Evolutionary conservation across 2,113 vertebrate species (phyloP).

Genomic region (Strix uralensis): DNA sequence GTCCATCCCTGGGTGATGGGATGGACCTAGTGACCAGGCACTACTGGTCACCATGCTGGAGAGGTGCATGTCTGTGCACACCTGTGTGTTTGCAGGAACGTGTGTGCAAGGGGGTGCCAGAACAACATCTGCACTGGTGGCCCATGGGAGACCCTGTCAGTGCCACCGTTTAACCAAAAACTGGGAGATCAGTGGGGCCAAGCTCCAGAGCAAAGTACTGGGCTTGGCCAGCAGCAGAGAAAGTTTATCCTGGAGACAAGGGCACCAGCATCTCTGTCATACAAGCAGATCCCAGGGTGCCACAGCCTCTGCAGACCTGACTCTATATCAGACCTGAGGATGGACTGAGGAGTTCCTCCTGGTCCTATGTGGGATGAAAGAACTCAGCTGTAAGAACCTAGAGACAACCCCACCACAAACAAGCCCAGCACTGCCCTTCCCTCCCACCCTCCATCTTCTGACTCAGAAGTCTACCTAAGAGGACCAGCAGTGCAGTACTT

Average conservation of each 20-base stretch:
- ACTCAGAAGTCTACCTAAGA: not conserved
- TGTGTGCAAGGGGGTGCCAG: not conserved
- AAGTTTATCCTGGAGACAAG: not conserved
- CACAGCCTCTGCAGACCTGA: not conserved
- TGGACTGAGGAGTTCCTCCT: not conserved
- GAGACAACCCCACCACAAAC: not conserved
- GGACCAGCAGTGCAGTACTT: not conserved
- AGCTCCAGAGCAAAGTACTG: not conserved
- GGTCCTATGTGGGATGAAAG: not conserved
- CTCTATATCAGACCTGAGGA: not conserved
- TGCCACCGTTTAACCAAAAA: not conserved
- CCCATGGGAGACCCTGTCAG: not conserved
- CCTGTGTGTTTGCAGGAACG: not conserved
- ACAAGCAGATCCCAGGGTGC: not conserved
- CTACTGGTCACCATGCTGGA: fast-evolving
- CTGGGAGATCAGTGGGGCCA: not conserved
- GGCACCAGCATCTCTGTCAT: not conserved
- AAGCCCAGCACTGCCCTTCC: not conserved
- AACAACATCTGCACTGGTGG: not conserved
- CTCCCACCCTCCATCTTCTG: not conserved
- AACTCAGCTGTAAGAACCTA: not conserved
- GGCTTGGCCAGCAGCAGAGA: not conserved
- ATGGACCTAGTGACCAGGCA: too few species aligned
- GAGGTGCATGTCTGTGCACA: not conserved
- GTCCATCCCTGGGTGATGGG: not conserved